Percentiles rank a stretch among this genome's conserved stretches.
These are phyloP conservation scores for Siphonodentalium dalli DNA, from an alignment of 2,888 invertebrate genomes.

Conservation along the genomic window DNA sequence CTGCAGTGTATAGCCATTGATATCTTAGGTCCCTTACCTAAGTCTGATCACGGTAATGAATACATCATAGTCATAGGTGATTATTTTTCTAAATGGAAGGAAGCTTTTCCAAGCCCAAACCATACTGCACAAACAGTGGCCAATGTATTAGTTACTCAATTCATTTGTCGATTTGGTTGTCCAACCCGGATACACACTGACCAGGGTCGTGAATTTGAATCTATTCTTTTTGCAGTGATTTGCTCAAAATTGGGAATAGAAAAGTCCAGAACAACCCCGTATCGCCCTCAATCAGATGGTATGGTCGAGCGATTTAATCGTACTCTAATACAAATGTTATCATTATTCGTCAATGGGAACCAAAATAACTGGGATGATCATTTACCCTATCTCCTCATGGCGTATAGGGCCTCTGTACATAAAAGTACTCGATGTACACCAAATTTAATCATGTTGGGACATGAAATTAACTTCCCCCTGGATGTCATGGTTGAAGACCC, in stretches of 20 bases:
- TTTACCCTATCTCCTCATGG: too few relatives aligned
- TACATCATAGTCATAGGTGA: constrained; percentile 13
- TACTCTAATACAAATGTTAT: too few relatives aligned
- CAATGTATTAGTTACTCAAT: constrained; percentile 8
- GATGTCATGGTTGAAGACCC: too few relatives aligned
- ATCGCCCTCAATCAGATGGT: too few relatives aligned
- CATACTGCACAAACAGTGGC: constrained; percentile 15
- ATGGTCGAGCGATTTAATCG: too few relatives aligned
- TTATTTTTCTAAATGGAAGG: constrained; percentile 18
- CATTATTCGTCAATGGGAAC: too few relatives aligned
- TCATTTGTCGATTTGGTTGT: constrained; percentile 4
- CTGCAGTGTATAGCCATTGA: constrained; percentile 25
- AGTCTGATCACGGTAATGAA: background rate
- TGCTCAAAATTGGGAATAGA: background rate
- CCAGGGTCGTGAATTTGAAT: constrained; percentile 1
- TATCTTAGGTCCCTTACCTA: constrained; percentile 17
- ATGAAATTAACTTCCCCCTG: too few relatives aligned
- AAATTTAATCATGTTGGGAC: too few relatives aligned
- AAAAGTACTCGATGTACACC: too few relatives aligned
- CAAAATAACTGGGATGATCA: too few relatives aligned
- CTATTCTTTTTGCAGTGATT: too few relatives aligned
- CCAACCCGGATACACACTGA: constrained; percentile 7
- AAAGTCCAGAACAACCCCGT: background rate
- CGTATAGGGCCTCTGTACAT: too few relatives aligned
- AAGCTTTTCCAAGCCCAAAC: constrained; percentile 13